phyloP scores from a whole-genome alignment of 1,140 invertebrate genomes.

The Drosophila melanica region DNA sequence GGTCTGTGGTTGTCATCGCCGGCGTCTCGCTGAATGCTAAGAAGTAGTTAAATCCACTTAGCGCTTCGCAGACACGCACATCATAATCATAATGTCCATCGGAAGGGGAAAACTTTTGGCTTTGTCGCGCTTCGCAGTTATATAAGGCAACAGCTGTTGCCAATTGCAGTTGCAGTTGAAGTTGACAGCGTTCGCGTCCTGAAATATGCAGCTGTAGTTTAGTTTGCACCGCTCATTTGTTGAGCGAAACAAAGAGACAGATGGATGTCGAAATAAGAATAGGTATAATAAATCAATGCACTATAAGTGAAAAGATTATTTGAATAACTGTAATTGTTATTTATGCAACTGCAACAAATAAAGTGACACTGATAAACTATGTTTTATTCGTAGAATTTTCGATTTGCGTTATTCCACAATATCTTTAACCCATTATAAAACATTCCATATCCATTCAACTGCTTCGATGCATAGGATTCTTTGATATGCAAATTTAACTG shows the following conservation, averaged over 20 bases:
- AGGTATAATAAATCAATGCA: background rate
- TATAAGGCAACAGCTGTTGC: conserved; percentile 36
- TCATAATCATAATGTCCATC: conserved; percentile 42
- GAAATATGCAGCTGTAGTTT: conserved; percentile 36
- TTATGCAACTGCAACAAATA: background rate
- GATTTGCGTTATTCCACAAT: no score
- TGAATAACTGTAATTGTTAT: background rate
- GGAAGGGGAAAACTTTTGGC: conserved; percentile 15
- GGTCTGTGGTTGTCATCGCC: conserved; percentile 16
- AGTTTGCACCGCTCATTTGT: conserved; percentile 13
- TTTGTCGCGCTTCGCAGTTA: conserved; percentile 15
- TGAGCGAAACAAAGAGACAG: background rate
- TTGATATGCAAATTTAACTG: conserved; percentile 8
- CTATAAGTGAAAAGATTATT: background rate
- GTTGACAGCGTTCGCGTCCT: conserved; percentile 8
- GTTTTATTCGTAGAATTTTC: no score
- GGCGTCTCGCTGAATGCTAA: conserved; percentile 24
- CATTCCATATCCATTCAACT: no score
- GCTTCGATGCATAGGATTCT: background rate
- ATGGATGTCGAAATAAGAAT: background rate
- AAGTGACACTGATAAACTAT: background rate
- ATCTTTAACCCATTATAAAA: no score
- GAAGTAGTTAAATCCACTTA: conserved; percentile 56
- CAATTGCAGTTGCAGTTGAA: conserved; percentile 17
- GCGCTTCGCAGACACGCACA: conserved; percentile 43